Evolutionary conservation across 2,113 vertebrate genomes (phyloP), one percentile per base, ranked within the genome.

Genomic region (Aleadryas rufinucha): DNA sequence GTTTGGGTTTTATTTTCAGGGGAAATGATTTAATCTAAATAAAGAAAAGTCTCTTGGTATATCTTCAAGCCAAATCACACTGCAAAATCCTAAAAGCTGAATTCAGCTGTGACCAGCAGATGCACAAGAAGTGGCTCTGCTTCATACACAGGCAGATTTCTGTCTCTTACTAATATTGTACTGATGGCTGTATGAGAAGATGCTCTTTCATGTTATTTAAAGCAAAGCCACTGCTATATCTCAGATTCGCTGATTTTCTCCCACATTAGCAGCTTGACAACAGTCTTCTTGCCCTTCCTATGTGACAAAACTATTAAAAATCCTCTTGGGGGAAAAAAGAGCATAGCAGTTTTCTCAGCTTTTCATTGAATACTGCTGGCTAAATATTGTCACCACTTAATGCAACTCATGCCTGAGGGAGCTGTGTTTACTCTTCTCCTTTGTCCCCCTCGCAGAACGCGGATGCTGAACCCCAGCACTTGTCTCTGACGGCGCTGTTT

Each of bases 401-500:
- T 7, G n/a, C 33, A 39, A 76, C 45, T 80, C 28, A 15, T 2
- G 44, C 30, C 3, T 2, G 26, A 44, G 30, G 44, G 41, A 84
- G 3, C 56, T 16, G 1, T 2, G 13, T 70, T 96, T 28, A 87
- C 66, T 21, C 68, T 27, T 94, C 65, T 42, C 75, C 59, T 57
- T 84, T 91, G 54, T 96, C n/a, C 75, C 75, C 77, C 44, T 82
- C 56, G 3, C 97, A 99, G 99, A 98, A 96, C 13, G 65, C 35
- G 59, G 98, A 99, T 15, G 57, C 93, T 18, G 98, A 98, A 63
- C 98, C 98, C 26, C 99, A 98, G 39, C 96, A 98, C 90, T 86
- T 99, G 71, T 99, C 99, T 53, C 82, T 99, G 95, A 98, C 97
- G 4, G 97, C 98, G 1, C 98, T 99, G 44, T 99, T 99, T 90